Evolutionary conservation across 2,113 vertebrate species (phyloP), one percentile per base, ranked within the genome.

Genomic region (Aptenodytes patagonicus): DNA sequence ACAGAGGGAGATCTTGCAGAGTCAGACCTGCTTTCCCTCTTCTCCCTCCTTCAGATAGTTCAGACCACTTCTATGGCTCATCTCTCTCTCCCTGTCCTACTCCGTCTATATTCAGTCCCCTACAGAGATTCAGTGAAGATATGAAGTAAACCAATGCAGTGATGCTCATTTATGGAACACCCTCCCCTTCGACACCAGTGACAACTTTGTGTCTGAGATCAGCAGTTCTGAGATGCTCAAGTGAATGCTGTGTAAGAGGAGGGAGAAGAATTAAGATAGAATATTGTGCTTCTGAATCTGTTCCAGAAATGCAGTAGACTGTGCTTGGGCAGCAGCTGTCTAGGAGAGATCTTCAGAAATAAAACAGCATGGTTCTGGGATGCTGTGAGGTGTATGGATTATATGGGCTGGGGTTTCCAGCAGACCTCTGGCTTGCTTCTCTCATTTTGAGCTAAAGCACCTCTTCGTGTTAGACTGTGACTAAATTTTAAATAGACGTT

Each of bases 121-220:
- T 76, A 60, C 91, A 86, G 91, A 83, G 84, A 79, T 51, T 82
- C 66, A 19, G 54, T 62, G 80, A 79, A 90, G 87, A 20, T 51
- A 10, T 44, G 85, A 96, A 78, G 68, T 83, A 92, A 89, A 70
- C 55, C 54, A 44, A 18, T 87, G 93, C 90, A 76, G 83, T 26
- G 86, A 85, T 92, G 95, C 73, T 95, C 86, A 25, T 88, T 88
- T 95, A 21, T 44, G 75, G 89, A 96, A 55, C 75, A 68, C 55
- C 66, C 82, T 93, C 73, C 78, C 70, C 87, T 96, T 87, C 84
- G 61, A 26, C 86, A 58, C 60, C 54, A 26, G 54, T 58, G 71
- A 88, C 87, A 91, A 87, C 89, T 95, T 80, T 34, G 42, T 70
- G 55, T 47, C 84, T 86, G 82, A 94, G 75, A 90, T 91, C 91